These are phyloP conservation scores for Phalanger gymnotis DNA, from an alignment of 2,797 vertebrate genomes.

Conservation along the genomic window DNA sequence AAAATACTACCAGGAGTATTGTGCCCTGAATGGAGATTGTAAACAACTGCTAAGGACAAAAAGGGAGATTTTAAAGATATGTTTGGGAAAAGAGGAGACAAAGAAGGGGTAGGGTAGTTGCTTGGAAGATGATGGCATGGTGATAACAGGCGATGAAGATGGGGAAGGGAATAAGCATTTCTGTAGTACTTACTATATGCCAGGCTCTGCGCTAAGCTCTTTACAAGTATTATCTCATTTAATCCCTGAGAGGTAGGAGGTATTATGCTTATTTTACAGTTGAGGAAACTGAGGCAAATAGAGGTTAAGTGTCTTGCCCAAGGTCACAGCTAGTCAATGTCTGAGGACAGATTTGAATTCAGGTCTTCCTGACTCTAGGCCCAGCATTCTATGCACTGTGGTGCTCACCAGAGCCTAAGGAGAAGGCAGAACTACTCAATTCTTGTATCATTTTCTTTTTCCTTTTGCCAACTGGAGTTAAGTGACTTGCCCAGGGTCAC, in stretches of 20 bases:
- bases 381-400: background rate
- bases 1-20: background rate
- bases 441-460: constrained; percentile 35
- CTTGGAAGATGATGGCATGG: background rate
- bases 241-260: background rate
- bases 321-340: background rate
- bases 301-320: constrained; percentile 15
- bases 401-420: background rate
- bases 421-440: constrained; percentile 39
- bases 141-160: background rate
- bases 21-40: background rate
- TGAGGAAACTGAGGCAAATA: constrained; percentile 19
- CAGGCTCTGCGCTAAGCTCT: background rate
- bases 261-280: constrained; percentile 35
- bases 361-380: background rate
- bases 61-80: background rate
- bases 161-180: background rate
- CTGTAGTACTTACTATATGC: background rate
- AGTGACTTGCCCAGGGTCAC: too few species aligned
- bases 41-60: background rate
- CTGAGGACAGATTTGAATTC: background rate
- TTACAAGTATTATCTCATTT: constrained; percentile 18
- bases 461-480: too few species aligned
- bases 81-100: background rate
- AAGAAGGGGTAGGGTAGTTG: background rate